Base-by-base conservation (phyloP, 2,888 invertebrate species). In the Schizotus pectinicornis region DNA sequence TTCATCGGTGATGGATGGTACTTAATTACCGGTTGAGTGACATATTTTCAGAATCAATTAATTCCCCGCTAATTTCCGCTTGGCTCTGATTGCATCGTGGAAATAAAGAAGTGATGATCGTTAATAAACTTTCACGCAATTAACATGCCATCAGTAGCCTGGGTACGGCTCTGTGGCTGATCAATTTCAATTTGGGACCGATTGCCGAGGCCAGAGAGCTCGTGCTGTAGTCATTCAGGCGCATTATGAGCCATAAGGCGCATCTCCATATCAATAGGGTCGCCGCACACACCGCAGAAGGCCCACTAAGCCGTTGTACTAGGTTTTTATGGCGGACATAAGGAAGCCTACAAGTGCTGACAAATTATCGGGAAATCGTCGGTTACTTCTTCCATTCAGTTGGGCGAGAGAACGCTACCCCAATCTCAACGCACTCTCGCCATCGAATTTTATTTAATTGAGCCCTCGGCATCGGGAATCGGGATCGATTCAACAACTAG, bases 21-120 rank as follows among this genome's bases (percentile, higher is more conserved):
- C 61, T 60, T 69, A 67, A 69, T 69, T 69, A 65, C 57, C 51
- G 59, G 43, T 55, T 62, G 63, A 64, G 67, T 63, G 68, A 67
- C 63, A 62, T 55, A 58, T 54, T 59, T 64, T 62, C 61, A 60
- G 55, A 56, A 65, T 65, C 64, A 63, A 68, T 68, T 68, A 60
- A 65, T 58, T 62, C 48, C 36, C 37, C 53, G 38, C 30, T 13
- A 38, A 53, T 57, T 65, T 64, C 61, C 64, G 55, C 7, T 7
- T 9, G 7, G 37, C 7, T 37, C 8, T 22, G 22, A 22, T 22
- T 22, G 22, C 22, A 22, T 22, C 22, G 22, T 22, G 22, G 22
- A 22, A 22, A 22, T 22, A 22, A 22, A 22, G 22, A 22, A 22
- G 22, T 22, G 22, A 22, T 22, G 22, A 5, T 22, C 22, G 22